A percentile compares a stretch with the other conserved stretches of the same genome.
phyloP scores from a whole-genome alignment of 2,888 invertebrate species.

The Deilephila porcellus region DNA sequence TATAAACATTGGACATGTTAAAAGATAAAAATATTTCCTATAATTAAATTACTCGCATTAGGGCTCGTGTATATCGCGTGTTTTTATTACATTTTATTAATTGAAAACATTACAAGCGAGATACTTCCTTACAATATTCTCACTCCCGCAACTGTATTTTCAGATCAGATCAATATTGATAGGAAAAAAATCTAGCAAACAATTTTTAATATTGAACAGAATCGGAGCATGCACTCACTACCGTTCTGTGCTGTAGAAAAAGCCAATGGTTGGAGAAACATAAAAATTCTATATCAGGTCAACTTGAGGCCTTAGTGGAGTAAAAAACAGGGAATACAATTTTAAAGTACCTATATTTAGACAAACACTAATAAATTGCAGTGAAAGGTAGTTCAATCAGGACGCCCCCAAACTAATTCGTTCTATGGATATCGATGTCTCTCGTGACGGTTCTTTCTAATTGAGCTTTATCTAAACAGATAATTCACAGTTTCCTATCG shows the following conservation, averaged over 20 bases:
- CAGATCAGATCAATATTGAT: neutral
- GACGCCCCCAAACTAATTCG: too few relatives aligned
- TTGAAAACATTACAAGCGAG: neutral
- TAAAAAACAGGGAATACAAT: too few relatives aligned
- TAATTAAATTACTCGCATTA: neutral
- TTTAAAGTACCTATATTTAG: too few relatives aligned
- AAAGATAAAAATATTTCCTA: neutral
- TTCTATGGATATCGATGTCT: too few relatives aligned
- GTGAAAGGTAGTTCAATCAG: too few relatives aligned
- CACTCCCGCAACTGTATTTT: neutral
- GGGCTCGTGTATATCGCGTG: neutral
- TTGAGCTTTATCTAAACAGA: too few relatives aligned
- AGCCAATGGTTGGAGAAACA: neutral
- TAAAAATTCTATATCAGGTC: too few relatives aligned
- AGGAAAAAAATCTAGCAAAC: neutral
- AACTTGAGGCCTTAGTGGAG: too few relatives aligned
- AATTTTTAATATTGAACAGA: slow-evolving; percentile 3
- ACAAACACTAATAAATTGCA: too few relatives aligned
- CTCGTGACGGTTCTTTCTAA: too few relatives aligned
- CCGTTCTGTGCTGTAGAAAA: neutral
- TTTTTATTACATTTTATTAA: neutral
- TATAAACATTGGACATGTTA: neutral
- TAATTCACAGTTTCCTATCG: too few relatives aligned
- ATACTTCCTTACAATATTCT: slow-evolving; percentile 1
- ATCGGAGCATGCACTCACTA: neutral